phyloP scores from a whole-genome alignment of 1,140 invertebrate species.

The Steinernema khuongi region DNA sequence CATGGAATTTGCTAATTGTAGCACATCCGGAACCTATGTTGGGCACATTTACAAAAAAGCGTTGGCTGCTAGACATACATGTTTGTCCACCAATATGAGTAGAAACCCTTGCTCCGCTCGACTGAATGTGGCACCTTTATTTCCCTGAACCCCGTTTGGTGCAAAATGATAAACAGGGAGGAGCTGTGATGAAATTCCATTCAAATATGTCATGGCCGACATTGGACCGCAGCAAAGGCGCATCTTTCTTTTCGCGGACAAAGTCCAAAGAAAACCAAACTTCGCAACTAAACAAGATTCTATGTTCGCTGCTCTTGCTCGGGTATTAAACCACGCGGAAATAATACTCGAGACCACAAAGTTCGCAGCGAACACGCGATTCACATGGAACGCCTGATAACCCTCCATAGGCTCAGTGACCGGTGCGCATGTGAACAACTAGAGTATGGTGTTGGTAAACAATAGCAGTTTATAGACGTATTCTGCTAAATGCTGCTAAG shows the following conservation, averaged over 20 bases:
- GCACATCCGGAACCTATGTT: background rate
- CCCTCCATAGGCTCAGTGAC: too few relatives aligned
- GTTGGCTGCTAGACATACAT: background rate
- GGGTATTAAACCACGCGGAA: background rate
- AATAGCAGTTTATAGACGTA: too few relatives aligned
- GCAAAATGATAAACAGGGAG: background rate
- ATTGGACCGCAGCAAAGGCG: background rate
- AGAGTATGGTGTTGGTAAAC: too few relatives aligned
- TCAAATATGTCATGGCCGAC: conserved; percentile 3
- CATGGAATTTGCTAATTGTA: too few relatives aligned
- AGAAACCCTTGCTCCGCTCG: background rate
- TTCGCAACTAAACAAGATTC: too few relatives aligned
- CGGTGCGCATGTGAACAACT: too few relatives aligned
- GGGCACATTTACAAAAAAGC: background rate
- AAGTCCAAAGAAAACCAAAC: too few relatives aligned
- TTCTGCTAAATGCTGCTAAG: too few relatives aligned
- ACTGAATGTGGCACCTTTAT: background rate
- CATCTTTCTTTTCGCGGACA: too few relatives aligned
- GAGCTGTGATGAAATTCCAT: background rate
- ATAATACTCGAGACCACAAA: background rate
- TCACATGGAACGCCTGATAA: background rate
- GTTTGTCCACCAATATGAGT: background rate
- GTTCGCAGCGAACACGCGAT: background rate
- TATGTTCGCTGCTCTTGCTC: too few relatives aligned
- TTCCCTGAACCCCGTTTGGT: background rate